Evolutionary conservation across 2,888 invertebrate genomes (phyloP).

Genomic region (Hanleya hanleyi): DNA sequence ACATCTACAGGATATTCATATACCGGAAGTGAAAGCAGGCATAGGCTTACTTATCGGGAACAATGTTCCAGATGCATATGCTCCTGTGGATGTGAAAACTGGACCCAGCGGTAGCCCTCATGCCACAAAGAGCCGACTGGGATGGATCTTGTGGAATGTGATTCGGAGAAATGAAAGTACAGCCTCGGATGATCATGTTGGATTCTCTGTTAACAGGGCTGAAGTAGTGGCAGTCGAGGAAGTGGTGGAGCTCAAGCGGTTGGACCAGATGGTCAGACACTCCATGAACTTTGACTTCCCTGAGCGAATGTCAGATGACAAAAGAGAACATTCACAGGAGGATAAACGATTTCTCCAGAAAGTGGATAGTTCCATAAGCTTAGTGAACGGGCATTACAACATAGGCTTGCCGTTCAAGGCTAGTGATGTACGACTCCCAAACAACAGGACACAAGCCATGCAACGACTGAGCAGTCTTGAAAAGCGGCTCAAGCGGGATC

Average conservation of each 20-base stretch:
- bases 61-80: too few species aligned
- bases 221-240: slow-evolving; percentile 6
- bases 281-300: slow-evolving; percentile 32
- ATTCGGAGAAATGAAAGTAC: neutral
- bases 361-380: slow-evolving; percentile 8
- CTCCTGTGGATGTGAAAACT: too few species aligned
- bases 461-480: slow-evolving; percentile 17
- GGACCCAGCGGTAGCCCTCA: too few species aligned
- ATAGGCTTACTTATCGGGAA: too few species aligned
- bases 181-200: neutral
- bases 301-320: slow-evolving; percentile 20
- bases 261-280: slow-evolving; percentile 22
- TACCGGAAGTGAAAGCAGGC: too few species aligned
- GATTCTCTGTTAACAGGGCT: slow-evolving; percentile 15
- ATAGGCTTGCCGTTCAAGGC: slow-evolving; percentile 19
- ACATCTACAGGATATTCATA: slow-evolving; percentile 22
- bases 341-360: slow-evolving; percentile 16
- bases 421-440: slow-evolving; percentile 6
- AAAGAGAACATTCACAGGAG: slow-evolving; percentile 13
- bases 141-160: too few species aligned
- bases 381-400: slow-evolving; percentile 19
- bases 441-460: slow-evolving; percentile 9
- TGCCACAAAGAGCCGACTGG: too few species aligned
- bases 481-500: slow-evolving; percentile 10
- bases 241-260: slow-evolving; percentile 1